phyloP scores from a whole-genome alignment of 1,140 invertebrate species.

The Neotoxoptera formosana region DNA sequence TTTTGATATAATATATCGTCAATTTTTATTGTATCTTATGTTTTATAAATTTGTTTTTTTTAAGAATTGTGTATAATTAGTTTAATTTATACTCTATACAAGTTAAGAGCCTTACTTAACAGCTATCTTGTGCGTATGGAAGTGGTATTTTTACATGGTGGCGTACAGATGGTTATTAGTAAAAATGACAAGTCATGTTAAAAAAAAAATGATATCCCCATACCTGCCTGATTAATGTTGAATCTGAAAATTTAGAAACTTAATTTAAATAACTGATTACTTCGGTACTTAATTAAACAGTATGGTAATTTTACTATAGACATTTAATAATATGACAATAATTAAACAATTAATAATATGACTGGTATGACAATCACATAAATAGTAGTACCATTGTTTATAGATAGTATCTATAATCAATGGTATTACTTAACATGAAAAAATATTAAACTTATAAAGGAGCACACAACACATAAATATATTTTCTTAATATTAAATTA shows the following conservation, averaged over 20 bases:
- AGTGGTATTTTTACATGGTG: too few species aligned
- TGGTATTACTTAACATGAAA: too few species aligned
- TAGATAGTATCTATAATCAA: too few species aligned
- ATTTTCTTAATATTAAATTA: too few species aligned
- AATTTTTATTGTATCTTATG: conserved; percentile 46
- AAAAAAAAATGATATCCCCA: neutral
- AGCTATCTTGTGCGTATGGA: too few species aligned
- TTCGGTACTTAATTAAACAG: neutral
- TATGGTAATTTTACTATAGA: neutral
- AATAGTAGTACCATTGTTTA: too few species aligned
- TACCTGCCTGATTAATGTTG: neutral
- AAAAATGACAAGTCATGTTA: neutral
- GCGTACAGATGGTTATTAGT: too few species aligned
- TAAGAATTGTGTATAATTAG: neutral
- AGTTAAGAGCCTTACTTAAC: neutral
- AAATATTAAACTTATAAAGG: too few species aligned
- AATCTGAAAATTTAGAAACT: neutral
- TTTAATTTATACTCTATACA: neutral
- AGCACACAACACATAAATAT: too few species aligned
- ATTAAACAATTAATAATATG: too few species aligned
- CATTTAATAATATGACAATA: too few species aligned
- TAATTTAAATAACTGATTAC: neutral
- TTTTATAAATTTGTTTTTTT: conserved; percentile 16
- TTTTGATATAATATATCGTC: conserved; percentile 35
- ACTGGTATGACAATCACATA: too few species aligned